Base-by-base conservation (phyloP, 23 tunicate species). In the Trididemnum clinides region DNA sequence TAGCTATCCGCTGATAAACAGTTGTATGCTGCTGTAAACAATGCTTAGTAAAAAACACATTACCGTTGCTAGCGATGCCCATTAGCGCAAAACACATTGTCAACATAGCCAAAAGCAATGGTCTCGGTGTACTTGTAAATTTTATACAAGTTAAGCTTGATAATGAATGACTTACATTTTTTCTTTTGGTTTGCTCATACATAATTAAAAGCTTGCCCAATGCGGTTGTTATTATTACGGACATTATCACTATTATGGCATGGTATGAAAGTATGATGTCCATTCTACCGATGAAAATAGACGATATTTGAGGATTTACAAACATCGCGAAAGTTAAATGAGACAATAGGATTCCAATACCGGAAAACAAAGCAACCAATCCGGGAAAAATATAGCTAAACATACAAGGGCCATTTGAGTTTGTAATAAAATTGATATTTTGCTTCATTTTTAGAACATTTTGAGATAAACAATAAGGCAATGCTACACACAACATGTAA, bases 231-330 rank as follows among this genome's bases (percentile, higher is more conserved):
- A n/a, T 6, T 29, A 31, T n/a, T 28, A 66, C 2, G 6, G 75
- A 66, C 2, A 23, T 37, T 29, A 66, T 6, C 5, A 66, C 7
- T 5, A 66, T 37, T 31, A 32, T 29, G 6, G 31, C 37, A 6
- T 28, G 75, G 31, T 66, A 0, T 18, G 49, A 49, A 34, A 81
- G 39, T 15, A 87, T 80, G 33, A 79, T 21, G 22, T 64, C 85
- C 71, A 87, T 79, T 70, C 77, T 66, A 44, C 91, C 91, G 0
- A 70, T 71, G 50, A 87, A 69, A 12, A 87, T 0, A 3, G 80
- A 44, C 0, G 78, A n/a, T 28, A 87, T 29, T 66, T 79, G 91
- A 12, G 91, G 91, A 1, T 87, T 87, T 27, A 87, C 65, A 50
- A 87, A 87, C 80, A 80, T 44, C 15, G 80, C 33, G 20, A 25